Conservation (phyloP, 1,140 invertebrate genomes). For the Drosophila subpulchrella region DNA sequence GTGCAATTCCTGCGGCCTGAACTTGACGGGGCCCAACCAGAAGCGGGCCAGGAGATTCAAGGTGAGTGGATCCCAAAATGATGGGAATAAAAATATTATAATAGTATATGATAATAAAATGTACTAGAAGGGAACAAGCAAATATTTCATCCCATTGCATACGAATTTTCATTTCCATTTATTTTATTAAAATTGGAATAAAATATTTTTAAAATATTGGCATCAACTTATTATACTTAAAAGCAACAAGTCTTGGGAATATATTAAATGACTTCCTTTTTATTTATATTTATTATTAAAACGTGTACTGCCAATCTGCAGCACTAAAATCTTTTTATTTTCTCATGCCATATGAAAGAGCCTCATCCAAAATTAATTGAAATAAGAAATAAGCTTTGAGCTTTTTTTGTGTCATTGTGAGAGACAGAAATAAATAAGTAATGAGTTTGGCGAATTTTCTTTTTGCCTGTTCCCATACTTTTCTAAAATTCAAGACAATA, state of each 20-base stretch:
- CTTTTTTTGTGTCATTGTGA: not conserved
- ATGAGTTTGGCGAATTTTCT: not conserved
- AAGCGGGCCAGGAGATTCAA: conserved; percentile 88
- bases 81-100: not conserved
- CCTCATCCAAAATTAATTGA: conserved; percentile 12
- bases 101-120: too few species aligned
- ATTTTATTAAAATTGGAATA: too few species aligned
- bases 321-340: not conserved
- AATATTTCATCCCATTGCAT: too few species aligned
- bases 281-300: too few species aligned
- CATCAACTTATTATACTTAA: too few species aligned
- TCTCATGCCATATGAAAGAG: not conserved
- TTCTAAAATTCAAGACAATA: not conserved
- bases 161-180: too few species aligned
- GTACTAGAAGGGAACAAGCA: not conserved
- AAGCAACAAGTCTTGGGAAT: too few species aligned
- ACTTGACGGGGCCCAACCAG: conserved; percentile 95
- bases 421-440: not conserved
- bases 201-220: too few species aligned
- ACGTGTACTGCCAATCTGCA: not conserved
- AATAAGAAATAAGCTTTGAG: conserved; percentile 1
- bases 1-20: conserved; percentile 97
- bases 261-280: too few species aligned
- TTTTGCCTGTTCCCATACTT: not conserved
- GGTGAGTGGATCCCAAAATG: conserved; percentile 42